Conservation (phyloP, 2,797 vertebrate genomes). For the Rhincodon typus region DNA sequence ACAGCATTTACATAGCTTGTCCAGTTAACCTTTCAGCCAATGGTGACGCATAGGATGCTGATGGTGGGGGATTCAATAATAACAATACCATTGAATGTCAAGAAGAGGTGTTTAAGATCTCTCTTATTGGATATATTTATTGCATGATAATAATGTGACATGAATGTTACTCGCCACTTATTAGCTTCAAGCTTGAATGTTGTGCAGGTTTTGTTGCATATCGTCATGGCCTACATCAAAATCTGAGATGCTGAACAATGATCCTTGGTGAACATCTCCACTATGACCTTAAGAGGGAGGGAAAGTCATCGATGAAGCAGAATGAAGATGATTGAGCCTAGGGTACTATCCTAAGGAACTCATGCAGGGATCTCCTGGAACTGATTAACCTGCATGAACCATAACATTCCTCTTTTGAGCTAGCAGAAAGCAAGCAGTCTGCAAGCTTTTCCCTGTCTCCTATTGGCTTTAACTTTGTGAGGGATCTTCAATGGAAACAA, state of each 20-base stretch:
- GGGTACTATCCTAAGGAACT: background rate
- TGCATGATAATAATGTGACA: background rate
- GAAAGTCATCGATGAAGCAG: background rate
- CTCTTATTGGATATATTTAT: background rate
- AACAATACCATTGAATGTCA: background rate
- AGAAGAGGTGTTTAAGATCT: background rate
- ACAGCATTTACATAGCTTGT: background rate
- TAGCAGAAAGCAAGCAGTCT: background rate
- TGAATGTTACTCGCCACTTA: background rate
- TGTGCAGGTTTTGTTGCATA: background rate
- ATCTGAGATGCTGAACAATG: background rate
- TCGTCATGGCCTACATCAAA: background rate
- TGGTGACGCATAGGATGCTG: background rate
- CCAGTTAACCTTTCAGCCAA: background rate
- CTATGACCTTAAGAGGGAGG: background rate
- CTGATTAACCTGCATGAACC: background rate
- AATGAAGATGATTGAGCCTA: background rate
- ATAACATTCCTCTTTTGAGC: background rate
- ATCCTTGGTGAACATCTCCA: background rate
- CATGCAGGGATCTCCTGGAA: background rate
- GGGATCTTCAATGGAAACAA: background rate
- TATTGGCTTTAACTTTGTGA: background rate
- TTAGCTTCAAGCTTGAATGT: background rate
- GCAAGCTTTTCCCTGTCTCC: background rate
- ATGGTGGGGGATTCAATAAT: background rate